phyloP scores from a whole-genome alignment of 2,888 invertebrate genomes.

The Drosophila formosana region DNA sequence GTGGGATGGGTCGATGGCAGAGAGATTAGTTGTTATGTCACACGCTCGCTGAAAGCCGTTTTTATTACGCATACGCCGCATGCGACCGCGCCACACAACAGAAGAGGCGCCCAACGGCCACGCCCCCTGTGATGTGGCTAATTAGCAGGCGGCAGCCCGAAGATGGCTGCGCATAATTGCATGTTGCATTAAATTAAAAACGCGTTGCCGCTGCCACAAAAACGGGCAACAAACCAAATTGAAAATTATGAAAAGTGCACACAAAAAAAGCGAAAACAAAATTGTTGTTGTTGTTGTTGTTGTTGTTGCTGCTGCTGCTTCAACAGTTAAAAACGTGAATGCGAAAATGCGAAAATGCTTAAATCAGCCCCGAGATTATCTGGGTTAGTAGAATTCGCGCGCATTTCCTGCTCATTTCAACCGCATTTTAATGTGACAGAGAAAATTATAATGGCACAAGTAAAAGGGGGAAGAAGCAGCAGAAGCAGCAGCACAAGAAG shows the following conservation, averaged over 20 bases:
- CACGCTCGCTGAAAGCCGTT: constrained; percentile 27
- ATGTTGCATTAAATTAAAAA: constrained; percentile 69
- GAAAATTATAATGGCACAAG: constrained; percentile 70
- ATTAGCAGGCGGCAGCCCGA: constrained; percentile 65
- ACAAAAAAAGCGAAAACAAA: constrained; percentile 6
- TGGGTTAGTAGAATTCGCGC: constrained; percentile 79
- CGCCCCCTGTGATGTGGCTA: constrained; percentile 43
- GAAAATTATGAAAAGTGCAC: constrained; percentile 65
- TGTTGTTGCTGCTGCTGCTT: constrained; percentile 12
- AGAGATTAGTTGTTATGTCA: constrained; percentile 12
- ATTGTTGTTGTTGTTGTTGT: not conserved
- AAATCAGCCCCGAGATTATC: constrained; percentile 69
- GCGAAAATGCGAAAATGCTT: constrained; percentile 51
- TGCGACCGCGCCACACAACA: constrained; percentile 17
- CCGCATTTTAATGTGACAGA: constrained; percentile 73
- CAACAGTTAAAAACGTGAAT: constrained; percentile 54
- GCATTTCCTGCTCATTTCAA: constrained; percentile 77
- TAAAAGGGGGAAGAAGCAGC: constrained; percentile 40
- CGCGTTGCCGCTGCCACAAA: constrained; percentile 21
- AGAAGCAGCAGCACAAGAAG: constrained; percentile 17
- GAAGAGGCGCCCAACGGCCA: not conserved
- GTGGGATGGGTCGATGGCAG: not conserved
- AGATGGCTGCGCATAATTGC: constrained; percentile 70
- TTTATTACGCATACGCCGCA: constrained; percentile 52
- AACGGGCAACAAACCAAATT: constrained; percentile 48